Percentiles rank a stretch among this genome's conserved stretches.
Conservation (phyloP, 2,888 invertebrate genomes). For the Lithophane semibrunnea region DNA sequence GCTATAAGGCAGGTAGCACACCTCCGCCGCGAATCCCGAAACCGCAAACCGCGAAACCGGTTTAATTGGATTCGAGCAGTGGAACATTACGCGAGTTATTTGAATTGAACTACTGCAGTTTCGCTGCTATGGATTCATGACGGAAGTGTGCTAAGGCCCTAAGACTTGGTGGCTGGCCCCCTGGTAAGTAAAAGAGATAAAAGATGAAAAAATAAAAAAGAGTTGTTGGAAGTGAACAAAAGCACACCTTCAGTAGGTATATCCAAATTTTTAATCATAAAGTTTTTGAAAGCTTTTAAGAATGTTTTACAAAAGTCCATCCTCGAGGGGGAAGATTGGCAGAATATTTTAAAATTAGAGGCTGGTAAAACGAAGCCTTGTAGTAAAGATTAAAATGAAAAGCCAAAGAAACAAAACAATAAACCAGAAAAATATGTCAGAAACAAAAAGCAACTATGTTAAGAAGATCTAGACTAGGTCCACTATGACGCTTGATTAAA, state of each 20-base stretch:
- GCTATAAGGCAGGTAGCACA: too few relatives aligned
- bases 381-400: constrained; percentile 20
- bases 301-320: constrained; percentile 3
- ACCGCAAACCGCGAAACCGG: too few relatives aligned
- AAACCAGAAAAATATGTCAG: not conserved
- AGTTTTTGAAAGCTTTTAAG: constrained; percentile 24
- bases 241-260: not conserved
- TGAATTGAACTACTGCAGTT: too few relatives aligned
- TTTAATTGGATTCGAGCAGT: too few relatives aligned
- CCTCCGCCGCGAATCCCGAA: too few relatives aligned
- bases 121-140: too few relatives aligned
- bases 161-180: too few relatives aligned
- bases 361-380: not conserved
- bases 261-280: constrained; percentile 4
- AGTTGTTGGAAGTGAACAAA: not conserved
- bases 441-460: not conserved
- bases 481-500: not conserved
- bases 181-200: not conserved
- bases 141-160: too few relatives aligned
- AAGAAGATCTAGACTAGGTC: not conserved
- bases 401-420: not conserved
- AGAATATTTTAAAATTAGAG: constrained; percentile 23
- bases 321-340: not conserved
- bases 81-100: too few relatives aligned
- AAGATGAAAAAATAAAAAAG: not conserved